Evolutionary conservation across 2,888 invertebrate genomes (phyloP), one percentile per base, ranked within the genome.

Genomic region (Hirtodrosophila trivittata): DNA sequence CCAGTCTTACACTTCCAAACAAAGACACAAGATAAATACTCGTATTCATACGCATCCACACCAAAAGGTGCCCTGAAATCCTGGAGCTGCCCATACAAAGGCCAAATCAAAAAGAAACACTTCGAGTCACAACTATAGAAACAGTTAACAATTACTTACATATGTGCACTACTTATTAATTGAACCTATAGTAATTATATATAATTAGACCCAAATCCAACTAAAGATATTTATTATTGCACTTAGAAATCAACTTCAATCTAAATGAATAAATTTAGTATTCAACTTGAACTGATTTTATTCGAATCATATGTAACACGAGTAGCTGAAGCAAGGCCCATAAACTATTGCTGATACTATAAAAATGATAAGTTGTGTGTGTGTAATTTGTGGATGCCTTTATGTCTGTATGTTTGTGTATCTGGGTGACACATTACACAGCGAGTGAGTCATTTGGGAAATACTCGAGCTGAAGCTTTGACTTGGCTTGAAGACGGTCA

Each of bases 351-450:
- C 18, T 25, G 35, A 8, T 9, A 8, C 18, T 46, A 68, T 7
- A 2, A 1, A 30, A 18, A 9, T 55, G 54, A 0, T 38, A 1
- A 1, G 25, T 21, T 21, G 12, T 35, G 14, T 63, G 14, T 63
- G 1, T 21, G 14, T 18, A 25, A 30, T 21, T 14, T 38, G 12
- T 8, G 28, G 28, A 47, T 63, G 52, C 70, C 52, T 45, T 35
- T 12, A n/a, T 26, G 58, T 50, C 51, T 21, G 56, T 64, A 26
- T 39, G 18, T 45, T 18, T 10, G n/a, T 18, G 12, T 45, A 38
- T 33, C 55, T 78, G 73, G 60, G 47, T 58, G 74, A 66, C 59
- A 73, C 66, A 64, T 63, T 62, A 73, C 81, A 59, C 43, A 50
- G 38, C 7, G 18, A 38, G 38, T 30, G 38, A 35, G 41, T 63